Base-by-base conservation (phyloP, 2,888 invertebrate species). In the Caenorhabditis afra region DNA sequence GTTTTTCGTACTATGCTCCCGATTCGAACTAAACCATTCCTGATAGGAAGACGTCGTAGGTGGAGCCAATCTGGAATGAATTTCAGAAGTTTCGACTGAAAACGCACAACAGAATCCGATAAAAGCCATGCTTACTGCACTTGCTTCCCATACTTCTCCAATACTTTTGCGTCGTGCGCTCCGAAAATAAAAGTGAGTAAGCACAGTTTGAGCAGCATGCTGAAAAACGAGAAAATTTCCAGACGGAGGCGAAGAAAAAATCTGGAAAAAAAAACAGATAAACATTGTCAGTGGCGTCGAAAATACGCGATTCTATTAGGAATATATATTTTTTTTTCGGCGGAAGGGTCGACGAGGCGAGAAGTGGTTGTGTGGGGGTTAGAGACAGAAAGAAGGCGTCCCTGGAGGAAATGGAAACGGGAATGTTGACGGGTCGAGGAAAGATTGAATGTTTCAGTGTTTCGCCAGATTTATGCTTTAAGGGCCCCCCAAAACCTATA, bases 11-110 rank as follows among this genome's bases (percentile, higher is more conserved):
- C 76, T 73, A 53, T 83, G 83, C 16, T 47, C 53, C 12, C 71
- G 61, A 71, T 83, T 83, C 23, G 70, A 29, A 14, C 73, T 62
- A 18, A 55, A 70, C 81, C 81, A 83, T 16, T 70, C 70, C 11
- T 67, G 58, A 37, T 58, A 74, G 14, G 66, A 55, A n/a, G 66
- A 71, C 20, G 78, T 78, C 11, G 61, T 71, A 7, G 78, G 53
- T 12, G 70, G 58, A 0, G 71, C 52, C 41, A 78, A 47, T 47
- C 78, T 78, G 61, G 14, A 65, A 59, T 5, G 23, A 49, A 16
- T 20, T 20, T 41, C 1, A 3, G 41, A 23, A 44, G 16, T 49
- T n/a, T 29, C 3, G 4, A 41, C 12, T n/a, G 1, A 58, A 58
- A 44, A 11, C 0, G 3, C 14, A 58, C 10, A 16, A n/a, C 11